Percentiles rank a stretch among this genome's conserved stretches.
Evolutionary conservation across 2,888 invertebrate species (phyloP).

Genomic region (Calliphora vomitoria): DNA sequence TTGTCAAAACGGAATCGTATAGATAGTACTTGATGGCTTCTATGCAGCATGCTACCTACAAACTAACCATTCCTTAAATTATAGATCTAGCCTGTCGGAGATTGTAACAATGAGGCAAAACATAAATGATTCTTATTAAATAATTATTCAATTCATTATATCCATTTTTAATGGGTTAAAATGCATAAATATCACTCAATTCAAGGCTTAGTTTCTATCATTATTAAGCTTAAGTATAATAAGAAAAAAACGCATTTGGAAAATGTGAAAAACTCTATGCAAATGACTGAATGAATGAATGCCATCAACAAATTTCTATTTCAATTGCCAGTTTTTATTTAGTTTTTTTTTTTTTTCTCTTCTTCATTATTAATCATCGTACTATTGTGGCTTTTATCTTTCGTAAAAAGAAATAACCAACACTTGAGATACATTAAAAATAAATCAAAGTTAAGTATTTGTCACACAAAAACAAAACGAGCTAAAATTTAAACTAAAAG

Average conservation of each 20-base stretch:
- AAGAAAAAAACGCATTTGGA: slow-evolving; percentile 9
- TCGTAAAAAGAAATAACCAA: slow-evolving; percentile 4
- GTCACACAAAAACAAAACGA: slow-evolving; percentile 32
- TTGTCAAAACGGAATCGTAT: too few species aligned
- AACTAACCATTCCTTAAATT: too few species aligned
- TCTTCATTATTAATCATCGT: slow-evolving; percentile 15
- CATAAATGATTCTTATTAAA: too few species aligned
- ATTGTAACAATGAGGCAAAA: too few species aligned
- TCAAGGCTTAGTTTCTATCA: slow-evolving; percentile 15
- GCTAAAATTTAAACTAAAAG: slow-evolving; percentile 17
- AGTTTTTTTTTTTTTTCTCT: slow-evolving; percentile 3
- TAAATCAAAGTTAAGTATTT: slow-evolving; percentile 60
- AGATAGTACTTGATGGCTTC: too few species aligned
- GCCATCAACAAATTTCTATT: slow-evolving; percentile 13
- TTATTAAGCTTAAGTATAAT: background rate
- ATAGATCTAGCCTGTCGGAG: too few species aligned
- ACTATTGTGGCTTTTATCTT: background rate
- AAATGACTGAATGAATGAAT: slow-evolving; percentile 15
- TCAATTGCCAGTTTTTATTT: background rate
- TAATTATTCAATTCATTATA: too few species aligned
- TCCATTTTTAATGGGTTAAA: slow-evolving; percentile 8
- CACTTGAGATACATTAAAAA: slow-evolving; percentile 52
- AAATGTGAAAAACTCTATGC: slow-evolving; percentile 4
- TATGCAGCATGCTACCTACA: too few species aligned
- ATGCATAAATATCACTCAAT: slow-evolving; percentile 1